A percentile compares a stretch with the other conserved stretches of the same genome.
These are phyloP conservation scores for Tokudaia muenninki DNA, from an alignment of 2,797 vertebrate genomes.

Conservation along the genomic window DNA sequence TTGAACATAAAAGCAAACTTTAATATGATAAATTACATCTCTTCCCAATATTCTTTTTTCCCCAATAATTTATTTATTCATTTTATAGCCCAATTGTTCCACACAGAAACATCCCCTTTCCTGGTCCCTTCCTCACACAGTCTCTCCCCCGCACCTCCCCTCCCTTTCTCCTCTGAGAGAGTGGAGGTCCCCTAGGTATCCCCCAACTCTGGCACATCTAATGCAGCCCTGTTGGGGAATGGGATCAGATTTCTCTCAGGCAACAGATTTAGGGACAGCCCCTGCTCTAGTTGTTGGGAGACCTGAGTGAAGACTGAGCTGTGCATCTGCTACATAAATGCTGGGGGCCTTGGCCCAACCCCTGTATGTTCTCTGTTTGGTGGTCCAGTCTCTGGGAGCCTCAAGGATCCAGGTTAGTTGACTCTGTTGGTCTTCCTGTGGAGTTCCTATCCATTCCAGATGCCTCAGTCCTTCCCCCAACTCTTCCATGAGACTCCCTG, in stretches of 20 bases:
- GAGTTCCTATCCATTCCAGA: too few relatives aligned
- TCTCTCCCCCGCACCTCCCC: neutral
- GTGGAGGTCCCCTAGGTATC: neutral
- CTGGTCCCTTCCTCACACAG: too few relatives aligned
- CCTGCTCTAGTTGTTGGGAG: too few relatives aligned
- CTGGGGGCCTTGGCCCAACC: neutral
- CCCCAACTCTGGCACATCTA: neutral
- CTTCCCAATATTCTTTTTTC: conserved; percentile 33
- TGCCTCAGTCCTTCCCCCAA: neutral
- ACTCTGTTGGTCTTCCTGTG: neutral
- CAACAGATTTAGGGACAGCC: neutral
- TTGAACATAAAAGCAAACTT: conserved; percentile 62
- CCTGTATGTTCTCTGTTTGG: neutral
- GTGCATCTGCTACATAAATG: too few relatives aligned
- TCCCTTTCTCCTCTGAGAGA: neutral
- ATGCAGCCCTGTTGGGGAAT: neutral
- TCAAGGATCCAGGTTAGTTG: neutral
- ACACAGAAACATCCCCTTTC: neutral
- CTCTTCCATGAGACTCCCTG: neutral
- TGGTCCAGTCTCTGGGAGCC: neutral
- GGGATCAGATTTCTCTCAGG: neutral
- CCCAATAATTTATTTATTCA: neutral
- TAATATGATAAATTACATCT: conserved; percentile 61
- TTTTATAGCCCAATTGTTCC: neutral
- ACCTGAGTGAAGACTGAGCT: too few relatives aligned